Evolutionary conservation across 53 echinoderm and acorn worm genomes (phyloP).

Genomic region (Stichopus horrens): DNA sequence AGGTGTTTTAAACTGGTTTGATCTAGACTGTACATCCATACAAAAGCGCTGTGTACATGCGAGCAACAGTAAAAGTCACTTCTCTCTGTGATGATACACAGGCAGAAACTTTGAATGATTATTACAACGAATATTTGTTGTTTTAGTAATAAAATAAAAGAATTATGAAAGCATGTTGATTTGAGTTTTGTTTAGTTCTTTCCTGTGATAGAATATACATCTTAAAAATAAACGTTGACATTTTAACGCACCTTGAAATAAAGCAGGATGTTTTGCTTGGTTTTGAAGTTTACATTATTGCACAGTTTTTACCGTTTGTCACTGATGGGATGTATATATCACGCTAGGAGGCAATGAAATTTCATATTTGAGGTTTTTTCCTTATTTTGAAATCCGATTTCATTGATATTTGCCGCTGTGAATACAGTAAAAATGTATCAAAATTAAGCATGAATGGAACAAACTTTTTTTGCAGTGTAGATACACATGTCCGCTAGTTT

Average conservation of each 20-base stretch:
- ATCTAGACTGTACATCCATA: background rate
- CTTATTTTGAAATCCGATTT: too few species aligned
- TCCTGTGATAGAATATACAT: background rate
- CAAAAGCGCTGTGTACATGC: background rate
- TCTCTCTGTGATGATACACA: background rate
- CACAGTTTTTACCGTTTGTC: too few species aligned
- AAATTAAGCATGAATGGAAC: too few species aligned
- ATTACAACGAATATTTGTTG: background rate
- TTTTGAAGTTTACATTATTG: too few species aligned
- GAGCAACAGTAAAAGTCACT: background rate
- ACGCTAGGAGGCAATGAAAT: too few species aligned
- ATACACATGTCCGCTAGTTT: too few species aligned
- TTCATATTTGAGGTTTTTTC: too few species aligned
- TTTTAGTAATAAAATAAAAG: background rate
- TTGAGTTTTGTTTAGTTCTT: background rate
- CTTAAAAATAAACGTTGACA: background rate
- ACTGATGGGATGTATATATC: too few species aligned
- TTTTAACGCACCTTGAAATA: background rate
- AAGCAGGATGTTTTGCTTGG: background rate
- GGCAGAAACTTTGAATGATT: background rate
- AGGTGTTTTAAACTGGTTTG: background rate
- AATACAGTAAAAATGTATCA: too few species aligned
- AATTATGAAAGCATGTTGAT: background rate
- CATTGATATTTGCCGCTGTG: too few species aligned
- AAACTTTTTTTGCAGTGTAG: too few species aligned